Base-by-base conservation (phyloP, 1,140 invertebrate species). In the Chelonus insularis region DNA sequence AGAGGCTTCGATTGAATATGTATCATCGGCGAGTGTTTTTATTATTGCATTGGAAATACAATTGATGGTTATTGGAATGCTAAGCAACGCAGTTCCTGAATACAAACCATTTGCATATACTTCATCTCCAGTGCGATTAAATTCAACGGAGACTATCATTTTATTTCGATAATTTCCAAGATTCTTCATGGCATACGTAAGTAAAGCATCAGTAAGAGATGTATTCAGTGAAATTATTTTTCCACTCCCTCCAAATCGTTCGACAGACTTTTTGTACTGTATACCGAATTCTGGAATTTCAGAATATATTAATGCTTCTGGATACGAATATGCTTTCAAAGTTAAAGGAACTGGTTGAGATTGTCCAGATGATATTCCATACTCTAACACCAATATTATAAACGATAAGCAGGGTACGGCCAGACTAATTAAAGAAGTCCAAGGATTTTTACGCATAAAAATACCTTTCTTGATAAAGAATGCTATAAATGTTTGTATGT, bases 41-140 rank as follows among this genome's bases (percentile, higher is more conserved):
- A 81, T 36, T 5, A 81, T 23, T 0, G 73, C 50, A 37, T 81
- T 82, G 1, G 76, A 70, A 4, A 82, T 21, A 2, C 76, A 50
- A 68, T 82, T 77, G 0, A 80, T 29, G 8, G 76, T 75, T 12
- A 80, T 67, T 0, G 79, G 80, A 14, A 79, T 63, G 45, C 78
- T 72, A 5, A 77, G 74, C 12, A 69, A 55, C 4, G 79, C 78
- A 21, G 68, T 68, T 1, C 68, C 70, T 0, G 80, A 82, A 45
- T 71, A 81, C 51, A 81, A 68, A 2, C 74, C 78, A 56, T 76
- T 80, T 2, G 68, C 74, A 1, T 8, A 8, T 2, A 45, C 18
- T 1, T 45, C 47, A 6, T 54, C 43, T 2, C 25, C 60, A 1
- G 65, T 72, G 5, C 25, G 52, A 56, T 78, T 79, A 45, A 81